Conservation (phyloP, 1,140 invertebrate species). For the Propsilocerus akamusi region DNA sequence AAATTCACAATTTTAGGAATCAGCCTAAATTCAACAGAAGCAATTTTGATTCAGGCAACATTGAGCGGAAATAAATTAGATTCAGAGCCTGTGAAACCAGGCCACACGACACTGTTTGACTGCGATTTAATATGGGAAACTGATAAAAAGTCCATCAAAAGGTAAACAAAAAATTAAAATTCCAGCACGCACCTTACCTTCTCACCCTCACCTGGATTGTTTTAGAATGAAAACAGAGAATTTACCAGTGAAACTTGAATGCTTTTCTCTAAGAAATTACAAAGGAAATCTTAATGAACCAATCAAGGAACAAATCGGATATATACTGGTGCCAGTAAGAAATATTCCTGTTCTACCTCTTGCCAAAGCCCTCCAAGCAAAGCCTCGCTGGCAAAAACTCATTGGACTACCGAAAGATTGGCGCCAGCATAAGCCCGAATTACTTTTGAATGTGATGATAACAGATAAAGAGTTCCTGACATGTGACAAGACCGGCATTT, state of each 20-base stretch:
- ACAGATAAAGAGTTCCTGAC: not conserved
- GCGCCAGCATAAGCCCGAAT: conserved; percentile 1
- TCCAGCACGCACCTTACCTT: not conserved
- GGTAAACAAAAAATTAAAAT: conserved; percentile 6
- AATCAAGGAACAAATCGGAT: conserved; percentile 4
- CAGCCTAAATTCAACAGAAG: conserved; percentile 8
- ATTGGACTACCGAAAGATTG: conserved; percentile 2
- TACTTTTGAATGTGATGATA: conserved; percentile 3
- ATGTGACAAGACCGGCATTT: not conserved
- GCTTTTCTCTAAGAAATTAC: not conserved
- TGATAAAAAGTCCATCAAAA: conserved; percentile 11
- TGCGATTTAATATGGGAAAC: conserved; percentile 13
- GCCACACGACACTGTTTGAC: conserved; percentile 8
- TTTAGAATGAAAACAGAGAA: conserved; percentile 7
- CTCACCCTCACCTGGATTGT: not conserved
- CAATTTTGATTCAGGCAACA: conserved; percentile 8
- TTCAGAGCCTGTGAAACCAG: conserved; percentile 8
- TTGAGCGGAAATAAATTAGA: conserved; percentile 10
- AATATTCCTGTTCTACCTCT: not conserved
- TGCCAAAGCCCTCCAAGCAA: not conserved
- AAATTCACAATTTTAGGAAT: conserved; percentile 7
- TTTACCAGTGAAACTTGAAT: conserved; percentile 4
- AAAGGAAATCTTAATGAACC: not conserved
- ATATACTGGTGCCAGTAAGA: conserved; percentile 4
- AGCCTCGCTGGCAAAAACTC: conserved; percentile 4